Conservation (phyloP, 2,113 vertebrate species). For the Elaphurus davidianus region DNA sequence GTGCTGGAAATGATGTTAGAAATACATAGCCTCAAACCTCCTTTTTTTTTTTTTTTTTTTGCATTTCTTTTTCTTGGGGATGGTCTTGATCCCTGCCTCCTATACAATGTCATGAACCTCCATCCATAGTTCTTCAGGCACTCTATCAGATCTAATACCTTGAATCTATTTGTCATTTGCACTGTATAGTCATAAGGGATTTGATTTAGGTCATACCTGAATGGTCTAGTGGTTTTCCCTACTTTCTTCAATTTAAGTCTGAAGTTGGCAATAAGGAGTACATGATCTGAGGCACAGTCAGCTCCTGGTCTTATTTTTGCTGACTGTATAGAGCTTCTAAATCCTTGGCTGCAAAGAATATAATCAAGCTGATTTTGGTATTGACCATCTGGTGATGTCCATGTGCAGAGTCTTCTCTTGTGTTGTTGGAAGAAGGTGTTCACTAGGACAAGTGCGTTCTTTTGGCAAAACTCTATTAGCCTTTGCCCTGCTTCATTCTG, state of each 20-base stretch:
- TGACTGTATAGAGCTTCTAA: neutral
- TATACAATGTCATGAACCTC: neutral
- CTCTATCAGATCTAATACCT: neutral
- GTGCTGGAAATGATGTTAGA: neutral
- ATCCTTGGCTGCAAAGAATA: neutral
- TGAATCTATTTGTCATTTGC: neutral
- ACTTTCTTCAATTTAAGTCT: neutral
- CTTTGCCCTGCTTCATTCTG: neutral
- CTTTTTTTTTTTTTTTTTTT: neutral
- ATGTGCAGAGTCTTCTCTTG: neutral
- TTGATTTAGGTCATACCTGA: neutral
- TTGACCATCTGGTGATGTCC: neutral
- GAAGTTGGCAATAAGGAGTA: neutral
- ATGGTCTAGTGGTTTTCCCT: neutral
- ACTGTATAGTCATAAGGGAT: neutral
- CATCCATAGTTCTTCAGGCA: neutral
- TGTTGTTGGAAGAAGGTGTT: neutral
- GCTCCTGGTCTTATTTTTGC: neutral
- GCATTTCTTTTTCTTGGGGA: neutral
- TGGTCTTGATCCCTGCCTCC: neutral
- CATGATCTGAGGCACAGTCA: neutral
- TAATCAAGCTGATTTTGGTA: neutral
- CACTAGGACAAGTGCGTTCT: neutral
- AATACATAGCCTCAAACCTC: neutral
- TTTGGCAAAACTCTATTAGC: neutral